A percentile compares a stretch with the other conserved stretches of the same genome.
Evolutionary conservation across 2,113 vertebrate species (phyloP).

Genomic region (Grantiella picta): DNA sequence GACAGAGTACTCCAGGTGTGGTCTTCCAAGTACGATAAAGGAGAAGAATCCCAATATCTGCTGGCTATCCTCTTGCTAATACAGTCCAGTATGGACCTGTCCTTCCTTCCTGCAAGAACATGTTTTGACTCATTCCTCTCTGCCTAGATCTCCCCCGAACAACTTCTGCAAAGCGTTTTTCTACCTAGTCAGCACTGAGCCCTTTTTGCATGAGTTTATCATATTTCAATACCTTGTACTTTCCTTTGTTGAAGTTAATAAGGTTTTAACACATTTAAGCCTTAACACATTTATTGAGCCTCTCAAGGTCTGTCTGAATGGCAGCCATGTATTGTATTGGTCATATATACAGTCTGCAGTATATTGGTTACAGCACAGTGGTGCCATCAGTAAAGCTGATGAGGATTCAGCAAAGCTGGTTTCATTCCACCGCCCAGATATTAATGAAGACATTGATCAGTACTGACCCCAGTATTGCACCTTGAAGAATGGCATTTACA

Average conservation of each 20-base stretch:
- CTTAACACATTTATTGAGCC: background rate
- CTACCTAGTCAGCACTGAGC: background rate
- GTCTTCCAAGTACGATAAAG: background rate
- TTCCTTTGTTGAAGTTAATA: background rate
- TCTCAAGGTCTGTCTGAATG: background rate
- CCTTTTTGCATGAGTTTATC: background rate
- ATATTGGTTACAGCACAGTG: background rate
- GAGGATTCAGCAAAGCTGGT: background rate
- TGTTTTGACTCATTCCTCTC: background rate
- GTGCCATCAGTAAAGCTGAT: background rate
- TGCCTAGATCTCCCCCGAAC: accelerated
- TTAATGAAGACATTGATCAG: background rate
- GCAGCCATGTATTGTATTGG: background rate
- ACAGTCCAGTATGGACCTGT: background rate
- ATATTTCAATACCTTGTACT: background rate
- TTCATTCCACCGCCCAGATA: background rate
- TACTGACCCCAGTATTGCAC: background rate
- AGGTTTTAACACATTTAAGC: background rate
- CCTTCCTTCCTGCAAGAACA: background rate
- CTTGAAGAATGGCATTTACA: background rate
- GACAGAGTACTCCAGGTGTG: background rate
- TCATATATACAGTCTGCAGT: background rate
- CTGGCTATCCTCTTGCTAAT: background rate
- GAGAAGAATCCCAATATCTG: background rate
- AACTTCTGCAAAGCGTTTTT: background rate